Conservation (phyloP, 2,888 invertebrate genomes). For the Lampropteryx suffumata region DNA sequence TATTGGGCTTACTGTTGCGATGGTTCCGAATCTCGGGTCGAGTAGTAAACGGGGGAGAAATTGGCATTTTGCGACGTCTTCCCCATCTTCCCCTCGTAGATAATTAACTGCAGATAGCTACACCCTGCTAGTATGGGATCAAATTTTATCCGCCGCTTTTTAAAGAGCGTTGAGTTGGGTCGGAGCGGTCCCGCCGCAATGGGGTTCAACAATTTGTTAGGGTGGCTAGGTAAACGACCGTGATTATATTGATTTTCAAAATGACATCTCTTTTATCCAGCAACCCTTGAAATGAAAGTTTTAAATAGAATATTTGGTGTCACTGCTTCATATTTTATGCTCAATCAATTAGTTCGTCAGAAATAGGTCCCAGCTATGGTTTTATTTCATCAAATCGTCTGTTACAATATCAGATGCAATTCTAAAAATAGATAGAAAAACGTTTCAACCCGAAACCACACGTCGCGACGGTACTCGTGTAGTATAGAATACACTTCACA, state of each 20-base stretch:
- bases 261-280: slow-evolving; percentile 55
- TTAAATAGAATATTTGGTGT: slow-evolving; percentile 22
- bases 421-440: slow-evolving; percentile 9
- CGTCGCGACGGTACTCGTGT: slow-evolving; percentile 18
- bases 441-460: slow-evolving; percentile 3
- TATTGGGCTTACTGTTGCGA: slow-evolving; percentile 65
- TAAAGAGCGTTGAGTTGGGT: slow-evolving; percentile 63
- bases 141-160: slow-evolving; percentile 76
- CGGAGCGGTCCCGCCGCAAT: slow-evolving; percentile 54
- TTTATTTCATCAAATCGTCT: no score
- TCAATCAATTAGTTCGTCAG: no score
- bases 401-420: slow-evolving; percentile 8
- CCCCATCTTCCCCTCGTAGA: slow-evolving; percentile 65
- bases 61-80: slow-evolving; percentile 66
- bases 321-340: background rate
- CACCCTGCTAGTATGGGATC: slow-evolving; percentile 59
- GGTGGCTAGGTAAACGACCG: slow-evolving; percentile 73
- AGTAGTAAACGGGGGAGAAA: slow-evolving; percentile 59
- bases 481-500: slow-evolving; percentile 27
- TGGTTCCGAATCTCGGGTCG: slow-evolving; percentile 60
- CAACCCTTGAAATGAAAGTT: slow-evolving; percentile 40
- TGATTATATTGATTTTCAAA: slow-evolving; percentile 77
- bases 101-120: slow-evolving; percentile 81
- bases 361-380: no score
- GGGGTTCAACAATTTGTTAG: slow-evolving; percentile 75